Percentiles rank a stretch among this genome's conserved stretches.
These are phyloP conservation scores for Pitangus sulphuratus DNA, from an alignment of 2,797 vertebrate genomes.

Conservation along the genomic window DNA sequence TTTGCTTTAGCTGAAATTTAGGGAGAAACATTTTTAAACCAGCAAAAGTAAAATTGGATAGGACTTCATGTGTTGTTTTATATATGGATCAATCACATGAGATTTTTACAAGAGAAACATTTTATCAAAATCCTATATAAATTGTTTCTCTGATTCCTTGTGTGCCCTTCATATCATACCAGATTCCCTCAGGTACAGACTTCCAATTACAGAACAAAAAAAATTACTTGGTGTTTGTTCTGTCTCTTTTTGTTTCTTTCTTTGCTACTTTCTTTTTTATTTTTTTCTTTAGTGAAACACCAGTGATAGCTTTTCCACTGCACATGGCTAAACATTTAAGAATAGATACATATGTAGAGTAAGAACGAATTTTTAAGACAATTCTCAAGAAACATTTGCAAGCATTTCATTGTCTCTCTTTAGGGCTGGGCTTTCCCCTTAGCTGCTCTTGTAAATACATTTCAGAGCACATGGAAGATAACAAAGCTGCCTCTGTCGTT, in stretches of 20 bases:
- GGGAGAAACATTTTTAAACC: background rate
- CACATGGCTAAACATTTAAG: background rate
- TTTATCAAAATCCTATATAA: constrained; percentile 24
- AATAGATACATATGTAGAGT: background rate
- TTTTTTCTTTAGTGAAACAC: background rate
- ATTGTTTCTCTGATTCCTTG: background rate
- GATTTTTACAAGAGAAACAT: constrained; percentile 22
- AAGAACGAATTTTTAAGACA: background rate
- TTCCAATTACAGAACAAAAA: constrained; percentile 26
- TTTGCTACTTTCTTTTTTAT: background rate
- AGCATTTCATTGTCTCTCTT: background rate
- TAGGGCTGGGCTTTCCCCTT: background rate
- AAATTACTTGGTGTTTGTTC: background rate
- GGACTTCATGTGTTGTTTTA: background rate
- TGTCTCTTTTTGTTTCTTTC: background rate
- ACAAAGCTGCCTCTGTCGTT: background rate
- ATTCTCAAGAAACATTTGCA: background rate
- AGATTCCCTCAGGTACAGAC: constrained; percentile 44
- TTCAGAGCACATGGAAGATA: background rate
- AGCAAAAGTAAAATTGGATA: background rate
- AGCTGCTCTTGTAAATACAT: background rate
- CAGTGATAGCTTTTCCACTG: background rate
- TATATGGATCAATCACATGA: background rate
- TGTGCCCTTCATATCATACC: background rate
- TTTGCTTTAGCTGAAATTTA: background rate